Conservation (phyloP, 2,888 invertebrate species). For the Agriopis marginaria region DNA sequence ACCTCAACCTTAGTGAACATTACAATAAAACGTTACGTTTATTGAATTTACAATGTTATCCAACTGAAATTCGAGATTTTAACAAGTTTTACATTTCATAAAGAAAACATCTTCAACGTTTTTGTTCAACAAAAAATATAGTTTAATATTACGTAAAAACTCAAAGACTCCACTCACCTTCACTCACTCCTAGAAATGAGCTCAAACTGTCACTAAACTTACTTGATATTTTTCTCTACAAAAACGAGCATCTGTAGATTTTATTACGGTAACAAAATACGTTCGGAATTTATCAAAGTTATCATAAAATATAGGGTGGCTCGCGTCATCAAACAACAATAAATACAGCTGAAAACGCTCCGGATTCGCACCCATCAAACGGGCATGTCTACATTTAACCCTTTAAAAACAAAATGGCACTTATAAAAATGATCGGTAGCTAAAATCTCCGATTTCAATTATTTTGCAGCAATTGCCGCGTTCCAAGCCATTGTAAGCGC, state of each 20-base stretch:
- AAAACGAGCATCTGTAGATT: slow-evolving; percentile 24
- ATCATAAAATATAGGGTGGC: slow-evolving; percentile 25
- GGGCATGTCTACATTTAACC: slow-evolving; percentile 23
- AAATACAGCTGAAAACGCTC: slow-evolving; percentile 14
- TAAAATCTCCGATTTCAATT: slow-evolving; percentile 44
- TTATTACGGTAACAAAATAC: slow-evolving; percentile 31
- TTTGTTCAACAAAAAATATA: neutral
- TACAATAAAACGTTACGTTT: too few relatives aligned
- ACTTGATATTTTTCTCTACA: slow-evolving; percentile 18
- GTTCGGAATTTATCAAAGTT: slow-evolving; percentile 27
- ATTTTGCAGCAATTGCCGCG: slow-evolving; percentile 28
- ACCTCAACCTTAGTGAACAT: too few relatives aligned
- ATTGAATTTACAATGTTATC: too few relatives aligned
- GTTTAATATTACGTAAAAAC: neutral
- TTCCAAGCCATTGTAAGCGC: slow-evolving; percentile 28
- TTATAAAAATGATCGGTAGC: slow-evolving; percentile 40
- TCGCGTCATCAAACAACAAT: slow-evolving; percentile 28
- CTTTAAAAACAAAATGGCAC: slow-evolving; percentile 29
- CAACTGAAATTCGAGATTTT: too few relatives aligned
- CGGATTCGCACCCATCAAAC: slow-evolving; percentile 16
- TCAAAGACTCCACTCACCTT: neutral
- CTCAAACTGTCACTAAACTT: slow-evolving; percentile 13
- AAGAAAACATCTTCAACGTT: neutral
- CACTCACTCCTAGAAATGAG: slow-evolving; percentile 1
- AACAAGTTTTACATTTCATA: too few relatives aligned